These are phyloP conservation scores for Xylocampa areola DNA, from an alignment of 2,888 invertebrate genomes.

Conservation along the genomic window DNA sequence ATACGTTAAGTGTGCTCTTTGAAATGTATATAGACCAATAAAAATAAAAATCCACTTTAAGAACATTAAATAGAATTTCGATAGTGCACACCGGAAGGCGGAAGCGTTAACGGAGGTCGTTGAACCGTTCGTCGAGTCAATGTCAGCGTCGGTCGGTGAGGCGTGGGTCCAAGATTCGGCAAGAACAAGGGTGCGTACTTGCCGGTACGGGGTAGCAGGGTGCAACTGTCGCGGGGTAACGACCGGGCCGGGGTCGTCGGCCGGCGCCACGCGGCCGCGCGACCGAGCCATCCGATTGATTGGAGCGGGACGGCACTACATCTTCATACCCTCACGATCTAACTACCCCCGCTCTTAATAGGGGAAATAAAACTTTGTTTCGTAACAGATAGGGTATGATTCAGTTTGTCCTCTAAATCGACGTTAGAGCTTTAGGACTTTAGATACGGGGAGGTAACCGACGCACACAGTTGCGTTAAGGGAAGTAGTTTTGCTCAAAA, in stretches of 20 bases:
- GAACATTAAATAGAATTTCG: constrained; percentile 64
- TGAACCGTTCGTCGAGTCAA: constrained; percentile 84
- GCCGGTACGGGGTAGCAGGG: constrained; percentile 85
- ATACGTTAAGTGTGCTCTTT: constrained; percentile 54
- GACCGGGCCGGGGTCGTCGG: constrained; percentile 86
- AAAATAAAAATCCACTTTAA: constrained; percentile 62
- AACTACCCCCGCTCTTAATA: constrained; percentile 79
- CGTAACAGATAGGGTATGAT: constrained; percentile 77
- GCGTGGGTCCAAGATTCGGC: constrained; percentile 84
- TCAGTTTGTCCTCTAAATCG: constrained; percentile 64
- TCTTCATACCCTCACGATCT: constrained; percentile 77
- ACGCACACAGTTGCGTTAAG: constrained; percentile 82
- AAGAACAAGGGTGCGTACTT: constrained; percentile 84
- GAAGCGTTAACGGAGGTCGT: constrained; percentile 79
- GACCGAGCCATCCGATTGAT: constrained; percentile 86
- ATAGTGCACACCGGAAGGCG: constrained; percentile 79
- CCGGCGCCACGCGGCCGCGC: constrained; percentile 87
- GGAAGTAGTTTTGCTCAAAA: constrained; percentile 90
- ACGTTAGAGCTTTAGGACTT: constrained; percentile 66
- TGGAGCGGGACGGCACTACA: constrained; percentile 83
- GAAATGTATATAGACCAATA: constrained; percentile 47
- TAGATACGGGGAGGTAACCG: constrained; percentile 60
- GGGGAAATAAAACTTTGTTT: constrained; percentile 78
- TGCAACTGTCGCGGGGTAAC: constrained; percentile 87
- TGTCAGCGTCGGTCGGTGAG: constrained; percentile 81